phyloP scores from a whole-genome alignment of 2,113 vertebrate genomes.

The Sander lucioperca region DNA sequence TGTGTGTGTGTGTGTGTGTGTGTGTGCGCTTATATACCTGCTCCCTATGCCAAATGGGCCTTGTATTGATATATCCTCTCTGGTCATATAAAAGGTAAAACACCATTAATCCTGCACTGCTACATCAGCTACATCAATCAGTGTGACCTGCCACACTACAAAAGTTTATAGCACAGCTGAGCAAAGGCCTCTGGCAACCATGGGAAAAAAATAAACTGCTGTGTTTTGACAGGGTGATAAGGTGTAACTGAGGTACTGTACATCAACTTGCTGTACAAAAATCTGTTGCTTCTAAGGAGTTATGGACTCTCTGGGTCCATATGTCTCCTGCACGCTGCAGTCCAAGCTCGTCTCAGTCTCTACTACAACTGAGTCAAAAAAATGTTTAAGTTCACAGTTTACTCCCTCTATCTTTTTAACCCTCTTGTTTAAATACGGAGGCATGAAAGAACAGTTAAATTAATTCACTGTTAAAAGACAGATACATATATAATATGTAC shows the following conservation, averaged over 20 bases:
- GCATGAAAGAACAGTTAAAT: constrained; percentile 27
- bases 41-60: constrained; percentile 10
- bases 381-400: neutral
- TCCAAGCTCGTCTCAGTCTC: neutral
- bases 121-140: constrained; percentile 57
- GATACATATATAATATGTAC: constrained; percentile 54
- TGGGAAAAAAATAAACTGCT: constrained; percentile 41
- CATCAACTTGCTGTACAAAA: constrained; percentile 32
- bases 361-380: neutral
- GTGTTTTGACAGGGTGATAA: constrained; percentile 30
- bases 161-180: constrained; percentile 43
- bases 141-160: constrained; percentile 17
- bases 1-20: neutral
- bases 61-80: constrained; percentile 36
- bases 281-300: constrained; percentile 12
- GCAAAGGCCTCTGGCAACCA: constrained; percentile 57
- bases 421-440: constrained; percentile 25
- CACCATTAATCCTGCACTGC: constrained; percentile 42
- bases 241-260: constrained; percentile 43
- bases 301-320: neutral
- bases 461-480: constrained; percentile 38
- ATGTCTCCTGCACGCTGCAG: neutral
- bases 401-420: neutral
- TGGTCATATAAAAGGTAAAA: constrained; percentile 39
- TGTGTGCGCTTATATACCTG: neutral